phyloP scores from a whole-genome alignment of 37 sponge, comb jelly and placozoan genomes.

The Beroe ovata region DNA sequence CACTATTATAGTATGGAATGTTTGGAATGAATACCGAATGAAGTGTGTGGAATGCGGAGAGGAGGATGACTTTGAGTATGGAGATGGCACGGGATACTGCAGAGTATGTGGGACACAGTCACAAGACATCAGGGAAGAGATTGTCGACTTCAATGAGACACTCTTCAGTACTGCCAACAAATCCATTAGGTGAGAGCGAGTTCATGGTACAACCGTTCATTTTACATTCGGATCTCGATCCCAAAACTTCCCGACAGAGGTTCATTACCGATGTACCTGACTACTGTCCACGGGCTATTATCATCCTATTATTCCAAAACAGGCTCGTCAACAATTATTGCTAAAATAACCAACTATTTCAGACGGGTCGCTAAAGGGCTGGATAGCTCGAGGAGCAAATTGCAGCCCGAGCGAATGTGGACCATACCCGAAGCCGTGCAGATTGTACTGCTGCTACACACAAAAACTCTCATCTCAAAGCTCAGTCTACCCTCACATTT shows the following conservation, averaged over 20 bases:
- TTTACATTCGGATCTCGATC: too few relatives aligned
- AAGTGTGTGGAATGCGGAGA: constrained; percentile 35
- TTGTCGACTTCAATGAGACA: constrained; percentile 25
- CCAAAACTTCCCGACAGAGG: too few relatives aligned
- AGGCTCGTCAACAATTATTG: too few relatives aligned
- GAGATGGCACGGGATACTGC: constrained; percentile 61
- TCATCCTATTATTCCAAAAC: too few relatives aligned
- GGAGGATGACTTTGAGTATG: constrained; percentile 43
- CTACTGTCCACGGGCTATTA: too few relatives aligned
- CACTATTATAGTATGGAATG: too few relatives aligned
- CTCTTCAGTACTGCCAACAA: neutral
- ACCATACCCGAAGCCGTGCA: constrained; percentile 33
- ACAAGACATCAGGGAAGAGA: constrained; percentile 62
- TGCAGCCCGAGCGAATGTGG: constrained; percentile 14
- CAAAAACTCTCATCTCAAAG: neutral
- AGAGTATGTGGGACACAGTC: constrained; percentile 64
- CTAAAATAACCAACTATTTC: too few relatives aligned
- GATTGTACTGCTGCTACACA: neutral
- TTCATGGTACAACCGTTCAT: too few relatives aligned
- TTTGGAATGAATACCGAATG: too few relatives aligned
- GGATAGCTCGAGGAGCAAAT: neutral
- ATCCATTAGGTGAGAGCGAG: neutral
- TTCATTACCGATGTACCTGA: too few relatives aligned
- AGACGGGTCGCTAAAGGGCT: constrained; percentile 19
- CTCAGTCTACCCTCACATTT: neutral